phyloP scores from a whole-genome alignment of 2,113 vertebrate species.

The Hippocampus comes region DNA sequence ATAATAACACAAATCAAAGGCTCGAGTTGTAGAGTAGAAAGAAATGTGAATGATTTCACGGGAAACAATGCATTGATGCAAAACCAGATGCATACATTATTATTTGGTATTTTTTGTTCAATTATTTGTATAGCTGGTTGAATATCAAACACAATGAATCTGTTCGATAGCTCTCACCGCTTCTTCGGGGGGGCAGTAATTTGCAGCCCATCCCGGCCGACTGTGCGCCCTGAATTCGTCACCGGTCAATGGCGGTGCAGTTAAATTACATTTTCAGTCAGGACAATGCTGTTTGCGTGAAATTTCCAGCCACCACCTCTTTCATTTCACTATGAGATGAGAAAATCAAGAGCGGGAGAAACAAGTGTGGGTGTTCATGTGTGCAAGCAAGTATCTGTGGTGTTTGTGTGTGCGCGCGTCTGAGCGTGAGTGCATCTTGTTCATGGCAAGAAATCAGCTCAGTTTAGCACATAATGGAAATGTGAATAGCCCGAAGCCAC shows the following conservation, averaged over 20 bases:
- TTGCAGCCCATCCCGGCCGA: not conserved
- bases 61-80: not conserved
- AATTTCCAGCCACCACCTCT: conserved; percentile 16
- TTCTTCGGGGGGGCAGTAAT: not conserved
- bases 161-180: not conserved
- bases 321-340: conserved; percentile 13
- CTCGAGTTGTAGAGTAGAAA: not conserved
- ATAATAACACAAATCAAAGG: not conserved
- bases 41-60: not conserved
- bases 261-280: conserved; percentile 4
- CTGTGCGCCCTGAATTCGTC: not conserved
- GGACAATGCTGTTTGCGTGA: conserved; percentile 6
- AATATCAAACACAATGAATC: no score
- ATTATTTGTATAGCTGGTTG: no score
- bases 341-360: conserved; percentile 25
- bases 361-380: conserved; percentile 41
- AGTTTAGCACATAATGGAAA: conserved; percentile 74
- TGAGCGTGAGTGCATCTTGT: conserved; percentile 61
- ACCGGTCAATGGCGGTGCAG: not conserved
- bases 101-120: no score
- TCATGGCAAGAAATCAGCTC: conserved; percentile 71
- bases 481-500: conserved; percentile 66
- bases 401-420: conserved; percentile 45
- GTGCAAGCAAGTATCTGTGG: conserved; percentile 38
- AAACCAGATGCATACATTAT: no score